Percentiles rank a stretch among this genome's conserved stretches.
phyloP scores from a whole-genome alignment of 2,888 invertebrate genomes.

The Amblyjoppa proteus region DNA sequence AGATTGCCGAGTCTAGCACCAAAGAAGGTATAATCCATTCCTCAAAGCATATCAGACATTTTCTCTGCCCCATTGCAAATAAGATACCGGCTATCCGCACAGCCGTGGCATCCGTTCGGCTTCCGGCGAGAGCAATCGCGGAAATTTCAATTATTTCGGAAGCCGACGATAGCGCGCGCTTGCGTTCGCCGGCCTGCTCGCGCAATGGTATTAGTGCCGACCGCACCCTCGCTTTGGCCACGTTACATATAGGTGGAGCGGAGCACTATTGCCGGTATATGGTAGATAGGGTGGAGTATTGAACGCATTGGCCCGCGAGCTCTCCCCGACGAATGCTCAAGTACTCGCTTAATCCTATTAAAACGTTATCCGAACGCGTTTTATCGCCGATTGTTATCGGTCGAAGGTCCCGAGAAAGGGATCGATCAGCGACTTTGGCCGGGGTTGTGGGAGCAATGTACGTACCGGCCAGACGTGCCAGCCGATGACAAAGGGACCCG shows the following conservation, averaged over 20 bases:
- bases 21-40: not conserved
- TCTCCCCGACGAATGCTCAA: constrained; percentile 58
- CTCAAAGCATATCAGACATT: constrained; percentile 22
- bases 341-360: constrained; percentile 72
- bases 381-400: constrained; percentile 69
- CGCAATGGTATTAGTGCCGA: not conserved
- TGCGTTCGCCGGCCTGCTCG: not conserved
- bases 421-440: constrained; percentile 56
- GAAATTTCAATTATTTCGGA: constrained; percentile 24
- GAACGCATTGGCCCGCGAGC: constrained; percentile 49
- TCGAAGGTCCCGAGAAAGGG: constrained; percentile 60
- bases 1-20: not conserved
- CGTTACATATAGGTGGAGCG: not conserved
- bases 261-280: not conserved
- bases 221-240: constrained; percentile 24
- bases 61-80: not conserved
- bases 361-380: constrained; percentile 70
- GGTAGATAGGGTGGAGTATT: constrained; percentile 45
- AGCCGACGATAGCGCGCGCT: not conserved
- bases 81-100: not conserved
- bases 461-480: constrained; percentile 45
- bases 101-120: not conserved
- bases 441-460: constrained; percentile 29
- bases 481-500: constrained; percentile 59
- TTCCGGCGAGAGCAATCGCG: not conserved